phyloP scores from a whole-genome alignment of 2,888 invertebrate species.

The Lacanobia wlatinum region DNA sequence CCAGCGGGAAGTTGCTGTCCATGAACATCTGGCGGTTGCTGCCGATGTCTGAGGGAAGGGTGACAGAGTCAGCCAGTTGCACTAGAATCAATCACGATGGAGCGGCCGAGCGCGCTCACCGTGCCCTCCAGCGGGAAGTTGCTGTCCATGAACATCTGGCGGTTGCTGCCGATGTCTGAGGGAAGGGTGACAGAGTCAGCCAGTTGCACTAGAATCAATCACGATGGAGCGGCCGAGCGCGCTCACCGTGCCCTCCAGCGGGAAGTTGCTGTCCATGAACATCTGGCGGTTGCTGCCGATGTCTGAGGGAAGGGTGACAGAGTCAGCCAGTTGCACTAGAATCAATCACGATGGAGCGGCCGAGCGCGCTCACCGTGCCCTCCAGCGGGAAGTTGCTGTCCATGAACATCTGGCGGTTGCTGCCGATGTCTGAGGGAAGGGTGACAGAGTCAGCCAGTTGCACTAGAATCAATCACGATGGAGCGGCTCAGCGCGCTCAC shows the following conservation, averaged over 20 bases:
- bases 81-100: constrained; percentile 95
- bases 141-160: constrained; percentile 95
- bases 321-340: too few relatives aligned
- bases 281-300: constrained; percentile 94
- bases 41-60: constrained; percentile 91
- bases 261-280: constrained; percentile 96
- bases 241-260: constrained; percentile 94
- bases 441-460: too few relatives aligned
- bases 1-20: constrained; percentile 97
- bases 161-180: constrained; percentile 93
- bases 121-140: constrained; percentile 96
- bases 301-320: constrained; percentile 77
- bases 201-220: constrained; percentile 84
- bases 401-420: constrained; percentile 93
- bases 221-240: constrained; percentile 97
- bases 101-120: constrained; percentile 95
- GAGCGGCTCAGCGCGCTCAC: constrained; percentile 96
- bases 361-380: constrained; percentile 94
- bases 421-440: constrained; percentile 92
- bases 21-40: constrained; percentile 94
- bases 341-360: constrained; percentile 96
- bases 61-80: too few relatives aligned
- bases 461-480: constrained; percentile 93
- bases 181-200: too few relatives aligned
- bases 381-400: constrained; percentile 97